A percentile compares a stretch with the other conserved stretches of the same genome.
Conservation (phyloP, 2,113 vertebrate genomes). For the Marcusenius ussheri region DNA sequence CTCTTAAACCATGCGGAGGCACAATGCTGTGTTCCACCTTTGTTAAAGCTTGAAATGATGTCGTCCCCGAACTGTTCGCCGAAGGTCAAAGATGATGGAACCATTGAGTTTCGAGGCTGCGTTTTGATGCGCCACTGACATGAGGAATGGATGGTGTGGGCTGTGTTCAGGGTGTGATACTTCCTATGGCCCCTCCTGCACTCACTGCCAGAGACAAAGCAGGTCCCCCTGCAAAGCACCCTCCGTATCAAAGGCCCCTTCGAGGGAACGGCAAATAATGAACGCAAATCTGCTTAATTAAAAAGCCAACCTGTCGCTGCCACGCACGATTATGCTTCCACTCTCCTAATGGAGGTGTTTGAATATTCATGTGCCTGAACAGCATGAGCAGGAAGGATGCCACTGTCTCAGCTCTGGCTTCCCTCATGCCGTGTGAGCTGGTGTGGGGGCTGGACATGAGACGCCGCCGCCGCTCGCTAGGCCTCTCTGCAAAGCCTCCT, state of each 20-base stretch:
- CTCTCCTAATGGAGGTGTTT: neutral
- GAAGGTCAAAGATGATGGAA: neutral
- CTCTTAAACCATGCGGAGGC: neutral
- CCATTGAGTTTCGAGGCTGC: neutral
- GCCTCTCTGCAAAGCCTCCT: neutral
- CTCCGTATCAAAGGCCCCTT: neutral
- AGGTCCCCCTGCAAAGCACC: neutral
- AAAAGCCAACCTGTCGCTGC: neutral
- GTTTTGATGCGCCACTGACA: neutral
- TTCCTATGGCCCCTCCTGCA: neutral
- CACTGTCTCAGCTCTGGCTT: neutral
- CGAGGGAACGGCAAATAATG: neutral
- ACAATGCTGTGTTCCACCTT: neutral
- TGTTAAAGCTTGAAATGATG: neutral
- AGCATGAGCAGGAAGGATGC: neutral
- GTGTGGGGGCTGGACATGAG: neutral
- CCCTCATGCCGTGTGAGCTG: neutral
- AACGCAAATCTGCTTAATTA: constrained; percentile 15
- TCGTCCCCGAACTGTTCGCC: neutral
- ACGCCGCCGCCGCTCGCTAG: neutral
- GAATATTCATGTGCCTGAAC: neutral
- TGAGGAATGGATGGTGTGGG: neutral
- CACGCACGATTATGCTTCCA: neutral
- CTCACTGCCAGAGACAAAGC: neutral
- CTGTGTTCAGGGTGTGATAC: neutral